phyloP scores from a whole-genome alignment of 2,113 vertebrate species.

The Menura novaehollandiae region DNA sequence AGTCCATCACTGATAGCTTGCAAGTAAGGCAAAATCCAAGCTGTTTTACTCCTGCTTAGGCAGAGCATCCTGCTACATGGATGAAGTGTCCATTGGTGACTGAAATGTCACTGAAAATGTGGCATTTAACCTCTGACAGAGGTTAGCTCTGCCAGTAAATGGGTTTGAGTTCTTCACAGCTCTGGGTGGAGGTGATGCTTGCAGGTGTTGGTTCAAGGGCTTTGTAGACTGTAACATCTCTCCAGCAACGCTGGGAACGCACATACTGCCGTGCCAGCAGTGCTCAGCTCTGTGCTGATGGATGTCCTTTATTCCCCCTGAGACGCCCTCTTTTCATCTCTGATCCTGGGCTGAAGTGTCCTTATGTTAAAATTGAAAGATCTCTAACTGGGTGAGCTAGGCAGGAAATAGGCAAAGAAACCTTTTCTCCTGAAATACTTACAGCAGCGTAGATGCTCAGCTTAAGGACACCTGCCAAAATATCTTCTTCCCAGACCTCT shows the following conservation, averaged over 20 bases:
- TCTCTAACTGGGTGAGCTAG: not conserved
- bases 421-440: not conserved
- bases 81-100: not conserved
- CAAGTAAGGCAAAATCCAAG: not conserved
- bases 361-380: not conserved
- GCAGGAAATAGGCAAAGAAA: not conserved
- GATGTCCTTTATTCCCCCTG: not conserved
- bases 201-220: not conserved
- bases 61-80: not conserved
- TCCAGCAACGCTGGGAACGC: not conserved
- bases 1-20: not conserved
- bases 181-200: not conserved
- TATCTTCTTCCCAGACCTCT: not conserved
- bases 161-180: not conserved
- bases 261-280: rapidly evolving
- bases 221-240: not conserved
- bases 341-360: not conserved
- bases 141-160: not conserved
- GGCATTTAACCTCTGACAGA: not conserved
- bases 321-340: not conserved
- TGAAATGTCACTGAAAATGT: not conserved
- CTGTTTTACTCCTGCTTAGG: not conserved
- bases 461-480: not conserved
- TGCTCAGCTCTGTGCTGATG: not conserved
- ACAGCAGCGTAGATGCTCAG: rapidly evolving